These are phyloP conservation scores for Diachasmimorpha longicaudata DNA, from an alignment of 1,140 invertebrate species.

Conservation along the genomic window DNA sequence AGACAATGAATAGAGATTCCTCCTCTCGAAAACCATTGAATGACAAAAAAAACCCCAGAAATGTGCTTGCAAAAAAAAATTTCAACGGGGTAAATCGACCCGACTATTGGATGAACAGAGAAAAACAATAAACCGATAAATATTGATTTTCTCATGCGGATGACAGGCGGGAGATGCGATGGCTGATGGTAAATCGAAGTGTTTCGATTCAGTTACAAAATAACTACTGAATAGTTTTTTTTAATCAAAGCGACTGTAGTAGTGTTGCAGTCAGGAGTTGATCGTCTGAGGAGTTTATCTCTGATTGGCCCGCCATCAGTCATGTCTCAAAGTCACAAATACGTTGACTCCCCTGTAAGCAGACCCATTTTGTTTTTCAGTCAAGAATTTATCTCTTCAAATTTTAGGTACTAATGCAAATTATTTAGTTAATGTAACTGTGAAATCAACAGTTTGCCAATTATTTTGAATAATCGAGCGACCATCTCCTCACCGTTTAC, in stretches of 20 bases:
- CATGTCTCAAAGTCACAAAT: conserved; percentile 60
- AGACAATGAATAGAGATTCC: too few species aligned
- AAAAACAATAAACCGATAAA: conserved; percentile 31
- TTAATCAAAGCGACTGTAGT: conserved; percentile 35
- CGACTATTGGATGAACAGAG: not conserved
- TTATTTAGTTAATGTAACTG: too few species aligned
- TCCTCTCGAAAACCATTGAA: too few species aligned
- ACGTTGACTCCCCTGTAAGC: conserved; percentile 62
- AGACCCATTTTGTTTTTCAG: conserved; percentile 50
- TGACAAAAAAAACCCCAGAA: not conserved
- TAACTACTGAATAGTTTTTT: not conserved
- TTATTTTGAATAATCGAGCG: not conserved
- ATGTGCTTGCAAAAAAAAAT: not conserved
- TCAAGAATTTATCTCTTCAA: conserved; percentile 22
- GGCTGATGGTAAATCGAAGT: conserved; percentile 34
- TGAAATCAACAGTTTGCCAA: too few species aligned
- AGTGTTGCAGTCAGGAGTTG: conserved; percentile 48
- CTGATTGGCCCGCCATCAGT: conserved; percentile 51
- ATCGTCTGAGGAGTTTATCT: conserved; percentile 46
- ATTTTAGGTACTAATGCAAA: not conserved
- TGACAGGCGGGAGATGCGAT: conserved; percentile 46
- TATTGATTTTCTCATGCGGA: conserved; percentile 32
- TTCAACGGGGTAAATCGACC: not conserved
- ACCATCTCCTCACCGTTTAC: conserved; percentile 8
- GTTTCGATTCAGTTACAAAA: conserved; percentile 44